Conservation (phyloP, 1,140 invertebrate species). For the Polypedilum pembai region DNA sequence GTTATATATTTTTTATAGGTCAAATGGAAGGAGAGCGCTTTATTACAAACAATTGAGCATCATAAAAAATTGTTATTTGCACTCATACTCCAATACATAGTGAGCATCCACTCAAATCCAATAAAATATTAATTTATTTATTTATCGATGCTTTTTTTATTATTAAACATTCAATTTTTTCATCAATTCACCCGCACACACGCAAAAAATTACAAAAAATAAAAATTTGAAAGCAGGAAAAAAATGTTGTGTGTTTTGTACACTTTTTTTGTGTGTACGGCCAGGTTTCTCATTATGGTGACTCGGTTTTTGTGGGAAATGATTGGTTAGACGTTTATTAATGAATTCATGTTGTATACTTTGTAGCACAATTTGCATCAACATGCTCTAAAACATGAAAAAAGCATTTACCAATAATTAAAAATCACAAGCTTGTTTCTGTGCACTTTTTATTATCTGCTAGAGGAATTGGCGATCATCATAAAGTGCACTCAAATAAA, state of each 20-base stretch:
- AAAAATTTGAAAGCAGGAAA: not conserved
- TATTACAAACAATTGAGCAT: conserved; percentile 23
- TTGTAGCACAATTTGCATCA: conserved; percentile 14
- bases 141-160: conserved; percentile 1
- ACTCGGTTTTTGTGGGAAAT: not conserved
- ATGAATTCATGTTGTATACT: not conserved
- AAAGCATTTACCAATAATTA: conserved; percentile 24
- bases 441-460: too few species aligned
- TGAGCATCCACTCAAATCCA: not conserved
- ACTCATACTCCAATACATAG: not conserved
- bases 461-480: not conserved
- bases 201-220: not conserved
- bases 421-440: conserved; percentile 26
- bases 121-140: conserved; percentile 8
- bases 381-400: conserved; percentile 25
- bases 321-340: not conserved
- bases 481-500: too few species aligned
- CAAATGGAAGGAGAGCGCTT: not conserved
- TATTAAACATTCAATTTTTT: too few species aligned
- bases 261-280: not conserved
- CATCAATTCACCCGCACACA: not conserved
- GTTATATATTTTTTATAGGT: not conserved
- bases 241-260: not conserved
- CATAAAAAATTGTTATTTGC: conserved; percentile 15
- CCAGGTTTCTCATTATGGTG: conserved; percentile 13